Conservation (phyloP, 2,888 invertebrate genomes). For the Prosapia bicincta region DNA sequence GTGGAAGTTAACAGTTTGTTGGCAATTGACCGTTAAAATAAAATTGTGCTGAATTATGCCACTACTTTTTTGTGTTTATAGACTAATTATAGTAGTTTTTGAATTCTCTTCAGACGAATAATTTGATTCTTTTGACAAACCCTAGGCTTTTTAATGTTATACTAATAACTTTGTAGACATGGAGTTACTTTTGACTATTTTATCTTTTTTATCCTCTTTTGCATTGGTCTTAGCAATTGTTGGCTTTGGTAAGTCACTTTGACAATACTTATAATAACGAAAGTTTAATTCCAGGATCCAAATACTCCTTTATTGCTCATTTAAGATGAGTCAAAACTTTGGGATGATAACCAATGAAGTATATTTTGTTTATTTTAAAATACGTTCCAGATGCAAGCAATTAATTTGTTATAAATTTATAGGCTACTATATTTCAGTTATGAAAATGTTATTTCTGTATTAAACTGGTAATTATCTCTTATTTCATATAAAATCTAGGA, state of each 20-base stretch:
- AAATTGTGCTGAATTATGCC: background rate
- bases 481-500: too few relatives aligned
- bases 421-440: too few relatives aligned
- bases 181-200: constrained; percentile 28
- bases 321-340: too few relatives aligned
- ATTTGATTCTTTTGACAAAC: background rate
- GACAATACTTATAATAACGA: too few relatives aligned
- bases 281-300: too few relatives aligned
- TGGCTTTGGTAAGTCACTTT: constrained; percentile 28
- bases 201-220: constrained; percentile 29
- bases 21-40: background rate
- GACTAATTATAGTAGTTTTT: background rate
- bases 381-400: too few relatives aligned
- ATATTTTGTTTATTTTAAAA: too few relatives aligned
- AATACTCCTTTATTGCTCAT: too few relatives aligned
- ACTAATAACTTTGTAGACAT: constrained; percentile 1
- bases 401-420: too few relatives aligned
- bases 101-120: background rate
- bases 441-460: too few relatives aligned
- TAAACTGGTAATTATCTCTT: too few relatives aligned
- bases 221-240: constrained; percentile 23
- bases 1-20: background rate
- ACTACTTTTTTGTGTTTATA: background rate
- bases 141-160: background rate
- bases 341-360: too few relatives aligned